Evolutionary conservation across 2,113 vertebrate genomes (phyloP).

Genomic region (Accipiter virgatus): DNA sequence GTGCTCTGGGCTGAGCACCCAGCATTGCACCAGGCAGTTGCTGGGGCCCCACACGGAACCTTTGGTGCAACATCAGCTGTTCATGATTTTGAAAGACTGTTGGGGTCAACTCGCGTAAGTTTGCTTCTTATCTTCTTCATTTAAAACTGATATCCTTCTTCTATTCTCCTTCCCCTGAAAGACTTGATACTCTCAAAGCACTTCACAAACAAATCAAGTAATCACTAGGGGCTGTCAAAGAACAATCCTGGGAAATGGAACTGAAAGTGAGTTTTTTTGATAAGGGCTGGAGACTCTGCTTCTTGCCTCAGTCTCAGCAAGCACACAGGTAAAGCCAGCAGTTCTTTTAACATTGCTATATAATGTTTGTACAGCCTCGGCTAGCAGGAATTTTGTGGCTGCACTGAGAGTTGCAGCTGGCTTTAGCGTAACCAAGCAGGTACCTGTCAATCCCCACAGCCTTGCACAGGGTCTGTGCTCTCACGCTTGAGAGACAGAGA

Average conservation of each 20-base stretch:
- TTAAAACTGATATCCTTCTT: not conserved
- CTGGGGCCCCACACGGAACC: fast-evolving
- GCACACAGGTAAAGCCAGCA: not conserved
- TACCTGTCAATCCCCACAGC: not conserved
- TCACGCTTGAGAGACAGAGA: not conserved
- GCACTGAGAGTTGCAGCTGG: not conserved
- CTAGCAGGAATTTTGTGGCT: not conserved
- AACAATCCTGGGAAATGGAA: not conserved
- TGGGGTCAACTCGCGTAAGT: fast-evolving
- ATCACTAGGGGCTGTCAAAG: not conserved
- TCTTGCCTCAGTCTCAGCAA: not conserved
- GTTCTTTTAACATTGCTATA: fast-evolving
- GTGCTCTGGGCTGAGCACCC: not conserved
- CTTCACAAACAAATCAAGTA: not conserved
- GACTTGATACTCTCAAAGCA: not conserved
- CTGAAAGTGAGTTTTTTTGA: not conserved
- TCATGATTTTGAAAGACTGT: not conserved
- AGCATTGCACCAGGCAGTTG: not conserved
- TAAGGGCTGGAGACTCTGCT: not conserved
- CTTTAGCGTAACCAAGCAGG: not conserved
- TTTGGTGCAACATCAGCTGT: not conserved
- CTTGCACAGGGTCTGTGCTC: not conserved
- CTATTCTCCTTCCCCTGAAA: not conserved
- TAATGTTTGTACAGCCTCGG: not conserved
- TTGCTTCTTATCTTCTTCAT: no score